phyloP scores from a whole-genome alignment of 2,888 invertebrate species.

The Crossocerus cetratus region DNA sequence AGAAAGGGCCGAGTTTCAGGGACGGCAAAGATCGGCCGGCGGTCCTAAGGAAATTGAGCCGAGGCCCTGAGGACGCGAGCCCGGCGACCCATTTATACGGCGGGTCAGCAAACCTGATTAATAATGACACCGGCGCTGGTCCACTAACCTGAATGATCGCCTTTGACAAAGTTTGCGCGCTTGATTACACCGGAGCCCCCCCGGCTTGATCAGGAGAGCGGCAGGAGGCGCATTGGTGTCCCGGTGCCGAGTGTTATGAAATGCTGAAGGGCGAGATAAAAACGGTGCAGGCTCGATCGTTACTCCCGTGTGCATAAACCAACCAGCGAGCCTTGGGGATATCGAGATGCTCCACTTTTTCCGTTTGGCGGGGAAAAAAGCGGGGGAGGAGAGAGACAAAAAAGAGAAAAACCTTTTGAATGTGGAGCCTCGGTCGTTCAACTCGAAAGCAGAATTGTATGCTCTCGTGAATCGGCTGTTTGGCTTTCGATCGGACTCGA shows the following conservation, averaged over 20 bases:
- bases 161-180: constrained; percentile 23
- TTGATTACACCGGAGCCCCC: constrained; percentile 24
- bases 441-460: no score
- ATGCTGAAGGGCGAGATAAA: constrained; percentile 30
- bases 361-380: background rate
- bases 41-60: constrained; percentile 3
- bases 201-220: constrained; percentile 26
- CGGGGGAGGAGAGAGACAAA: no score
- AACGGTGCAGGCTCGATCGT: constrained; percentile 26
- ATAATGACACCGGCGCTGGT: constrained; percentile 15
- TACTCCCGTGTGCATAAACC: background rate
- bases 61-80: background rate
- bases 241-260: background rate
- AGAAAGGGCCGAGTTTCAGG: background rate
- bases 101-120: constrained; percentile 11
- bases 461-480: no score
- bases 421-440: no score
- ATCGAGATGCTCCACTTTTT: constrained; percentile 42
- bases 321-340: background rate
- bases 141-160: constrained; percentile 35
- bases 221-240: no score
- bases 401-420: no score
- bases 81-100: background rate
- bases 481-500: no score
- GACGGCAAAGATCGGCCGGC: background rate